Base-by-base conservation (phyloP, 2,888 invertebrate genomes). In the Drosophila picticornis region DNA sequence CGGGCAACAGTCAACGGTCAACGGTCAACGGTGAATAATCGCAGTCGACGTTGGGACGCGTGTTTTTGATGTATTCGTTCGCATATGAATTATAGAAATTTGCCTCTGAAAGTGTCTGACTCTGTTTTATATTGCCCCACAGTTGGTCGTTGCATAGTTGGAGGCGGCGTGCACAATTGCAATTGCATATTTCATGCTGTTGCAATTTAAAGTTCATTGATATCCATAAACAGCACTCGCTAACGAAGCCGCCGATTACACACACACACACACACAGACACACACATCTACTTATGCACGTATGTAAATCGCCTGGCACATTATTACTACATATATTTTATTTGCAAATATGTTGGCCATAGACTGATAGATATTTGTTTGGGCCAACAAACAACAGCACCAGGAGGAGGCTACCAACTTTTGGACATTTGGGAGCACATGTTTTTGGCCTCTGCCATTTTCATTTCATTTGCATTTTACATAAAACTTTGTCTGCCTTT, bases 161-260 rank as follows among this genome's bases (percentile, higher is more conserved):
- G 79, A 78, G 87, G 85, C 83, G 90, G 85, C 83, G 85, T 76
- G 72, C 77, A 77, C 77, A 87, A 81, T 83, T 75, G 68, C 75
- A 81, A 80, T 78, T 78, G 77, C 66, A 78, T 71, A 80, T 81
- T 83, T 81, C 57, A 85, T 88, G 74, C 62, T 57, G 51, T 70
- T 68, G 81, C 78, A 88, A 81, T 89, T 88, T 90, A 85, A 87
- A 87, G 87, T 87, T 90, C 87, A 87, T 87, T 90, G 85, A 87
- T 90, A 88, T 81, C 88, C 81, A 85, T 86, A 87, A 87, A 89
- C 88, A 76, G 84, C 90, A 84, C 73, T 71, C 71, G 53, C 80
- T 80, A 80, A 78, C 75, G 48, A 66, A 75, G 56, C 72, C 72
- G 62, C 52, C 72, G 43, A 52, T 31, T 22, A 13, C 34, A 34